A percentile compares a stretch with the other conserved stretches of the same genome.
phyloP scores from a whole-genome alignment of 2,888 invertebrate genomes.

The Bhutanitis thaidina region DNA sequence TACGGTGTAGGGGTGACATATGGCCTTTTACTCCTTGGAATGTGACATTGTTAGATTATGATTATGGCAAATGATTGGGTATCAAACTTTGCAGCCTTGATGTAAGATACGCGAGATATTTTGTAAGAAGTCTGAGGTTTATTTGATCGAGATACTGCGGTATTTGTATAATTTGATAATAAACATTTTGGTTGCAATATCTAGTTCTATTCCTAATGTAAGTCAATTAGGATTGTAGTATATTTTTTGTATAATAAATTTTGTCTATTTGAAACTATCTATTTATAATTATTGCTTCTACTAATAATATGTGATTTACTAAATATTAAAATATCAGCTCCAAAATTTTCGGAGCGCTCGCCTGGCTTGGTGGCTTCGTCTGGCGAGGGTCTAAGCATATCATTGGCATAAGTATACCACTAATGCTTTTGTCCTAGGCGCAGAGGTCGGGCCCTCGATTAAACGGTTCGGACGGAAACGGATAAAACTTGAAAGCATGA shows the following conservation, averaged over 20 bases:
- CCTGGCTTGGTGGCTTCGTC: too few species aligned
- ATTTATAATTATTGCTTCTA: background rate
- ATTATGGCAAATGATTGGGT: background rate
- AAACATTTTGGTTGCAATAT: conserved; percentile 20
- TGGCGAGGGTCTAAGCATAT: too few species aligned
- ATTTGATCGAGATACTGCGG: conserved; percentile 8
- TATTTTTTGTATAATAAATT: conserved; percentile 22
- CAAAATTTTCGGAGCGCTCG: too few species aligned
- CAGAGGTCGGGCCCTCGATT: too few species aligned
- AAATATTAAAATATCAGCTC: too few species aligned
- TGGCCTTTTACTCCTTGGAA: conserved; percentile 2
- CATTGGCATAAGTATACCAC: too few species aligned
- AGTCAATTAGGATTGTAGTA: conserved; percentile 27
- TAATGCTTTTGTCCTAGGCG: too few species aligned
- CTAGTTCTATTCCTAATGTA: conserved; percentile 26
- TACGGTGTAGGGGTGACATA: background rate
- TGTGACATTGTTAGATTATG: background rate
- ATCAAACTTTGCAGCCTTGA: background rate
- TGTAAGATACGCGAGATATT: background rate
- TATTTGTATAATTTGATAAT: conserved; percentile 4
- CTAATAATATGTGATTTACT: too few species aligned
- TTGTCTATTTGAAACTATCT: conserved; percentile 18
- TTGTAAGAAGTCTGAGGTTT: conserved; percentile 9
- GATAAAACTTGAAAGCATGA: too few species aligned
- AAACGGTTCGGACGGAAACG: too few species aligned